Base-by-base conservation (phyloP, 1,140 invertebrate genomes). In the Pteromalus puparum region DNA sequence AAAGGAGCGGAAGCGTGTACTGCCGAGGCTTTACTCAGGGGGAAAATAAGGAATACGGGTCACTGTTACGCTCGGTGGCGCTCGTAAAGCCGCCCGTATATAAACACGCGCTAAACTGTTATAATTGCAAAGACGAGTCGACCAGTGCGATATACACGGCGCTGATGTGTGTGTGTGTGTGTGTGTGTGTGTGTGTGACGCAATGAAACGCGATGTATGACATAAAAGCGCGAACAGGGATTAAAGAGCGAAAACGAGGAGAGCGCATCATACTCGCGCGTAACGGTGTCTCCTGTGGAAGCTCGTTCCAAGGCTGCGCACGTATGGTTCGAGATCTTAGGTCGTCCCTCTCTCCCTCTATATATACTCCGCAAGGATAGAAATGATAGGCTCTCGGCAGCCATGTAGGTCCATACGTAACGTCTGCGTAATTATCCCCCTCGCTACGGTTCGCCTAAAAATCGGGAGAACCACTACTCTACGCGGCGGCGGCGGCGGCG, bases 31-130 rank as follows among this genome's bases (percentile, higher is more conserved):
- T 7, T 7, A 34, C n/a, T 61, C 67, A 28, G 18, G 21, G 42
- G 13, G 12, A 67, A 30, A 65, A 80, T 65, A 74, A 75, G 77
- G 67, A 84, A 84, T 80, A 67, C 46, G 76, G 83, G 83, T 84
- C 77, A 84, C 76, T 84, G 68, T 84, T 84, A 84, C 76, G 53
- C 74, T 9, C 48, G 28, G 10, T 15, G 9, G 5, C 46, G 7
- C 28, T 7, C 53, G n/a, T 74, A 42, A 73, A 81, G n/a, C 28
- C 46, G 21, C 28, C 3, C 24, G 9, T 30, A 30, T 74, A 74
- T n/a, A 30, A 13, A 61, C 34, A 10, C 2, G 18, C 13, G 48
- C n/a, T 65, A 74, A 84, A 61, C 34, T 48, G 21, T 48, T 79
- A 79, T 79, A 72, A 79, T 84, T 73, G 42, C 75, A 73, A 15